Evolutionary conservation across 2,888 invertebrate genomes (phyloP), one percentile per base, ranked within the genome.

Genomic region (Steromphala cineraria): DNA sequence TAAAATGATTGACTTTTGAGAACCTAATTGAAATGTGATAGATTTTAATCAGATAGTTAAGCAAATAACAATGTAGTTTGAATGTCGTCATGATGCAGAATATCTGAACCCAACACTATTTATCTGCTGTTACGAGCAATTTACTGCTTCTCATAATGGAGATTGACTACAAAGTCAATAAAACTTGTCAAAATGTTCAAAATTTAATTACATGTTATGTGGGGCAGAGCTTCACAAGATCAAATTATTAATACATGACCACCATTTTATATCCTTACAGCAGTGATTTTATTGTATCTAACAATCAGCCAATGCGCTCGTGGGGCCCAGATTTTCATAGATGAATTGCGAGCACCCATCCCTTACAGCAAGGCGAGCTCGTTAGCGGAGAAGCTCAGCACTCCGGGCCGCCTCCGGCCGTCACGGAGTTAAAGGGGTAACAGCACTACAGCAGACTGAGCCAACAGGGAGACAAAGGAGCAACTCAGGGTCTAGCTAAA

Each of bases 311-410:
- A 1, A 36, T 28, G 71, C 19, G n/a, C 71, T 71, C 71, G 71
- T 40, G 71, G 71, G 71, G 31, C 71, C 28, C 10, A 71, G 71
- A 31, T 71, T 40, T 40, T 71, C 71, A 71, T 40, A 71, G 71
- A 71, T 71, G 71, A 71, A 71, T 71, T 71, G 71, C 36, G 40
- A 36, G 71, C 71, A 71, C 71, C 71, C 71, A 71, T 71, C 71
- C 71, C 71, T 71, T 36, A 40, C 71, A 19, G 71, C 31, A 36
- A 46, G 4, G 71, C 71, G 31, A 31, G 31, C 71, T 71, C 71
- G 71, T 71, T 71, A 40, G 71, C 71, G 19, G 71, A 36, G 36
- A 7, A 31, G 31, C 31, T 21, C 40, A 36, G 36, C 40, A 31
- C 67, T 36, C 36, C 8, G 40, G 15, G 36, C 62, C 15, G 62